A percentile compares a stretch with the other conserved stretches of the same genome.
These are phyloP conservation scores for Onthophagus sagittarius DNA, from an alignment of 2,888 invertebrate genomes.

Conservation along the genomic window DNA sequence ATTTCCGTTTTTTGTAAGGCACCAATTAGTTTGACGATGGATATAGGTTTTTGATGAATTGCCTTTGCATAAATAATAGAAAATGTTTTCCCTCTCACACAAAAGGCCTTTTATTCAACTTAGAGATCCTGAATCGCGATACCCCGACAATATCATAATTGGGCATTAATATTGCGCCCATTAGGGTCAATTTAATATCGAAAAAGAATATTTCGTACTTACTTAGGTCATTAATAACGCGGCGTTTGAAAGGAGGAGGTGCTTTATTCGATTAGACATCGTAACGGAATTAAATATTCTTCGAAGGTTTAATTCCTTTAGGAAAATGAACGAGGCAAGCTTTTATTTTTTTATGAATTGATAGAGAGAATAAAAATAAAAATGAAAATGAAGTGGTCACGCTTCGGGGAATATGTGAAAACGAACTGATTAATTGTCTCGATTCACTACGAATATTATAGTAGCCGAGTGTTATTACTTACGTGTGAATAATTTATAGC, in stretches of 20 bases:
- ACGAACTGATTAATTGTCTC: background rate
- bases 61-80: conserved; percentile 16
- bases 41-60: conserved; percentile 15
- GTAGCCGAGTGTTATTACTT: background rate
- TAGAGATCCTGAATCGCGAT: conserved; percentile 16
- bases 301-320: no score
- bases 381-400: background rate
- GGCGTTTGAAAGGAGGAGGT: background rate
- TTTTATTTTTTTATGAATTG: background rate
- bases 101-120: background rate
- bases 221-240: conserved; percentile 9
- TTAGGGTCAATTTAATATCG: conserved; percentile 19
- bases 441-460: background rate
- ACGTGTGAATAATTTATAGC: background rate
- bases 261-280: background rate
- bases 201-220: conserved; percentile 7
- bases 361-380: background rate
- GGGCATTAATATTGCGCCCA: conserved; percentile 17
- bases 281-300: conserved; percentile 1
- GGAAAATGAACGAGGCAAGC: background rate
- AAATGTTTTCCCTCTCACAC: background rate
- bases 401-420: background rate
- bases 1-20: background rate
- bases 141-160: conserved; percentile 18
- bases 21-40: conserved; percentile 4